A percentile compares a stretch with the other conserved stretches of the same genome.
These are phyloP conservation scores for Aphaenogaster floridana DNA, from an alignment of 1,140 invertebrate species.

Conservation along the genomic window DNA sequence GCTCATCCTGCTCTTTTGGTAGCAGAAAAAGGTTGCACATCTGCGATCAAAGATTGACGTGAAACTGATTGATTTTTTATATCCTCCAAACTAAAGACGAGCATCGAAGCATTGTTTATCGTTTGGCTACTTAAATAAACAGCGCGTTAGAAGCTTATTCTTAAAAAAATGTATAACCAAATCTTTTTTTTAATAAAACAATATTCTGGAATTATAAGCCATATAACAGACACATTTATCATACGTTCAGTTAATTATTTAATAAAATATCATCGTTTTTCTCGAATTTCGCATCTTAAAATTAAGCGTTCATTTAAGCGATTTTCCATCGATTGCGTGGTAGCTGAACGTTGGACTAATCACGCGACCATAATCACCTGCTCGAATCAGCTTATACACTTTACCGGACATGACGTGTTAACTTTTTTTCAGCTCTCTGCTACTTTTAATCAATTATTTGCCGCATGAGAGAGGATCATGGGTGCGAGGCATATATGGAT, in stretches of 20 bases:
- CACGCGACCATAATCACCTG: not conserved
- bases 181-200: no score
- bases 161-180: not conserved
- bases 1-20: not conserved
- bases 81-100: not conserved
- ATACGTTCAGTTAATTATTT: not conserved
- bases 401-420: not conserved
- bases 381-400: not conserved
- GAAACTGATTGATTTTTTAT: not conserved
- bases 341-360: not conserved
- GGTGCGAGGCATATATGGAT: slow-evolving; percentile 3
- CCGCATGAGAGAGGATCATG: not conserved
- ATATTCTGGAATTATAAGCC: not conserved
- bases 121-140: not conserved
- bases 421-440: not conserved
- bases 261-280: not conserved
- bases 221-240: not conserved
- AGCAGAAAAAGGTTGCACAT: slow-evolving; percentile 9
- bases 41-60: not conserved
- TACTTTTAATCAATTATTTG: slow-evolving; percentile 43
- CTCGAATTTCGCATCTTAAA: not conserved
- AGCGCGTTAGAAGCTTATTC: not conserved
- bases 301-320: no score
- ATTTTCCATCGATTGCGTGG: not conserved
- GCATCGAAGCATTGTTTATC: not conserved